These are phyloP conservation scores for Petrocephalus zakoni DNA, from an alignment of 2,113 vertebrate genomes.

Conservation along the genomic window DNA sequence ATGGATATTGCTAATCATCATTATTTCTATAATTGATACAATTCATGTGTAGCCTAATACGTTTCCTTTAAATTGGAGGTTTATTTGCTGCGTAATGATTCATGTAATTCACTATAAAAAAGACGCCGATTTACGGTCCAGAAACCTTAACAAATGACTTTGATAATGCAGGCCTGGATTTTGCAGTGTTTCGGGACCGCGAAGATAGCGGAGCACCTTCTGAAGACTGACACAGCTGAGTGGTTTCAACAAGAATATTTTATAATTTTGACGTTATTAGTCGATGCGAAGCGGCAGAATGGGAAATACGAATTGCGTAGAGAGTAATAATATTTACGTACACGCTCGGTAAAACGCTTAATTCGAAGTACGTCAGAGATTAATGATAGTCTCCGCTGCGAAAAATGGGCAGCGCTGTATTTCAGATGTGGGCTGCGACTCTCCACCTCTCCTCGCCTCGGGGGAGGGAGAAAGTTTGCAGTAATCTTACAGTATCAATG, in stretches of 20 bases:
- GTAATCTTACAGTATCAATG: conserved; percentile 41
- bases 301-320: conserved; percentile 27
- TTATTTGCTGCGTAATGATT: neutral
- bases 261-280: conserved; percentile 22
- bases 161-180: neutral
- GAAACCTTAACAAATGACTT: neutral
- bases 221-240: neutral
- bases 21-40: neutral
- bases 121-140: conserved; percentile 8
- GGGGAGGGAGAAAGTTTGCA: conserved; percentile 34
- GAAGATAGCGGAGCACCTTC: neutral
- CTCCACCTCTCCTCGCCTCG: conserved; percentile 33
- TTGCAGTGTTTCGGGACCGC: neutral
- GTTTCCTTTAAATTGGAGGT: neutral
- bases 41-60: neutral
- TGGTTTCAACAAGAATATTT: conserved; percentile 1
- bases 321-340: conserved; percentile 36
- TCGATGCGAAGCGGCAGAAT: neutral
- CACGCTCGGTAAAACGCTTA: conserved; percentile 31
- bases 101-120: neutral
- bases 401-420: conserved; percentile 35
- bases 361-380: conserved; percentile 47
- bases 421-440: conserved; percentile 42
- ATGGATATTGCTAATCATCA: neutral
- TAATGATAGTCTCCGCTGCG: conserved; percentile 50